Evolutionary conservation across 2,113 vertebrate species (phyloP).

Genomic region (Balaeniceps rex): DNA sequence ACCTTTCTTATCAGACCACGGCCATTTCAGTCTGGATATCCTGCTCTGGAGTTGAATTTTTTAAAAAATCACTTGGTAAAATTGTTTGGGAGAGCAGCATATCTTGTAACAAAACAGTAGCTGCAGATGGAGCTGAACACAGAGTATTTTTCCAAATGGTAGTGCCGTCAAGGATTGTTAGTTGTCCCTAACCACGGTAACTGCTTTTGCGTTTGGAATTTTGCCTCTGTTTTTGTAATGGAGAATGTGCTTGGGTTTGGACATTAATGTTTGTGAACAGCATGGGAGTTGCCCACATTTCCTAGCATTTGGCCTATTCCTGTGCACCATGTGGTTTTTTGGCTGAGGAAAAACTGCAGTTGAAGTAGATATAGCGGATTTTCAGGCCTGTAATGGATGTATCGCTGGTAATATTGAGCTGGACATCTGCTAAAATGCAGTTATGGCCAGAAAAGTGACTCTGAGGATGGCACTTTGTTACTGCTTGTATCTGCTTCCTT

Average conservation of each 20-base stretch:
- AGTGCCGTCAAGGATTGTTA: conserved; percentile 20
- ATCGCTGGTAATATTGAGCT: background rate
- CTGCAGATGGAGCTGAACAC: conserved; percentile 33
- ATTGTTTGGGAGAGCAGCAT: conserved; percentile 7
- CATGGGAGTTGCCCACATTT: conserved; percentile 41
- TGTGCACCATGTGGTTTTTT: conserved; percentile 11
- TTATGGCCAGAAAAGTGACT: background rate
- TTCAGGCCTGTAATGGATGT: conserved; percentile 15
- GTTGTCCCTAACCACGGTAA: conserved; percentile 1
- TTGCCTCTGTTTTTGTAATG: conserved; percentile 48
- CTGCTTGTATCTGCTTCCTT: background rate
- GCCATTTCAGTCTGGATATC: conserved; percentile 18
- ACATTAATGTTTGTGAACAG: conserved; percentile 28
- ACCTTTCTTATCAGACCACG: background rate
- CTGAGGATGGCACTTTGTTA: background rate
- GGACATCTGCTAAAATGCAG: conserved; percentile 60
- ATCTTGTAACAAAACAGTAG: conserved; percentile 22
- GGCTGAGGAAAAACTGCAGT: conserved; percentile 3
- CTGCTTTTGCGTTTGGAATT: conserved; percentile 25
- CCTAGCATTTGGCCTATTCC: conserved; percentile 52
- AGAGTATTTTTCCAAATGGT: conserved; percentile 19
- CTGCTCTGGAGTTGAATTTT: background rate
- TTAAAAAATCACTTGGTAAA: background rate
- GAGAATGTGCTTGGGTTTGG: conserved; percentile 33
- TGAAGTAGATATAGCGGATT: background rate